Percentiles rank a stretch among this genome's conserved stretches.
Evolutionary conservation across 35 echinoderm and acorn worm species (phyloP).

Genomic region (Ptychodera flava): DNA sequence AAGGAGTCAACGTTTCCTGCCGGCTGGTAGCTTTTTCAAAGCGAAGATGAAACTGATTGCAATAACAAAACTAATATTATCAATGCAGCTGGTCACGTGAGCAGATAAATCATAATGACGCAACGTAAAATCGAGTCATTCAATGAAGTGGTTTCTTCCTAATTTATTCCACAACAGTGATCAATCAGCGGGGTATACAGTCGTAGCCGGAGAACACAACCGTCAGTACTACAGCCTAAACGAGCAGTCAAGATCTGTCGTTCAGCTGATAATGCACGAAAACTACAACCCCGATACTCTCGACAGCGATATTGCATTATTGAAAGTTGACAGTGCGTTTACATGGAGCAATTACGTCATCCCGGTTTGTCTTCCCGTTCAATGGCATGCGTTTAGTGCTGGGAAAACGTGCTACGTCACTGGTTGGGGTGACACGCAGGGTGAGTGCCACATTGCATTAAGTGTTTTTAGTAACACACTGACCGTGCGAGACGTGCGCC

Average conservation of each 20-base stretch:
- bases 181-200: slow-evolving; percentile 31
- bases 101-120: too few species aligned
- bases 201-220: slow-evolving; percentile 56
- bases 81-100: too few species aligned
- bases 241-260: slow-evolving; percentile 28
- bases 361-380: slow-evolving; percentile 39
- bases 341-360: slow-evolving; percentile 43
- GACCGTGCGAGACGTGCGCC: too few species aligned
- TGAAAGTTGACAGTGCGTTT: slow-evolving; percentile 54
- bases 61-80: too few species aligned
- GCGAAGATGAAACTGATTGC: too few species aligned
- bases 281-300: slow-evolving; percentile 39
- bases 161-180: slow-evolving; percentile 20
- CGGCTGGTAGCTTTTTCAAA: too few species aligned
- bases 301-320: slow-evolving; percentile 75
- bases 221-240: slow-evolving; percentile 28
- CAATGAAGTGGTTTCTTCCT: too few species aligned
- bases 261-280: slow-evolving; percentile 43
- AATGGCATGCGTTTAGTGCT: slow-evolving; percentile 28
- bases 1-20: too few species aligned
- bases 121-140: too few species aligned
- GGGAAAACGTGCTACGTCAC: slow-evolving; percentile 58
- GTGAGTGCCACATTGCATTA: too few species aligned
- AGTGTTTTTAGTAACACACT: too few species aligned
- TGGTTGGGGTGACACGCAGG: slow-evolving; percentile 68